A percentile compares a stretch with the other conserved stretches of the same genome.
Evolutionary conservation across 2,888 invertebrate species (phyloP).

Genomic region (Phyllotreta striolata): DNA sequence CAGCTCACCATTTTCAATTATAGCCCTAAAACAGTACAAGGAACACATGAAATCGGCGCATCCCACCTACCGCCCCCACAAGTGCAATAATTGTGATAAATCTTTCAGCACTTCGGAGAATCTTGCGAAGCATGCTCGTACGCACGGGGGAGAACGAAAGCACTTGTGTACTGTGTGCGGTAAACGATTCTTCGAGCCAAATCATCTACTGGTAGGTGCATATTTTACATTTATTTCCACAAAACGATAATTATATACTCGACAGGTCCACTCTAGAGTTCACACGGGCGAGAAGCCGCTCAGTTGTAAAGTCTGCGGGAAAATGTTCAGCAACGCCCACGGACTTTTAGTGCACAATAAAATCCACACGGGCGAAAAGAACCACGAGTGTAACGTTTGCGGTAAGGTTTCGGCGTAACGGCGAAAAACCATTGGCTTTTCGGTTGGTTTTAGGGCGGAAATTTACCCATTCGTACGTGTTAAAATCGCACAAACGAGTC

Average conservation of each 20-base stretch:
- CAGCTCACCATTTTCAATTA: conserved; percentile 28
- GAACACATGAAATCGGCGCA: conserved; percentile 49
- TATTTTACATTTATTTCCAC: not conserved
- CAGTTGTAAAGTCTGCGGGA: conserved; percentile 56
- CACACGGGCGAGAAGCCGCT: conserved; percentile 57
- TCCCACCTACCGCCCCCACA: conserved; percentile 52
- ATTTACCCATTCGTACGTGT: conserved; percentile 57
- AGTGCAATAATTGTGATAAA: conserved; percentile 54
- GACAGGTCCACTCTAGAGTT: conserved; percentile 53
- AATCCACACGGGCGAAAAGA: conserved; percentile 57
- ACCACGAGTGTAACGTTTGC: conserved; percentile 56
- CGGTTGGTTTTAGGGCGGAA: conserved; percentile 48
- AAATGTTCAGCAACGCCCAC: conserved; percentile 54
- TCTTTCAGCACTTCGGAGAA: conserved; percentile 49
- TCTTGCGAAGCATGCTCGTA: conserved; percentile 54
- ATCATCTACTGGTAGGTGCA: conserved; percentile 52
- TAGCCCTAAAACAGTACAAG: conserved; percentile 53
- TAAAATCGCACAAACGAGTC: conserved; percentile 54
- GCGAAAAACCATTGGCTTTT: no score
- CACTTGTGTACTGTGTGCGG: conserved; percentile 56
- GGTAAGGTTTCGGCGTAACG: conserved; percentile 40
- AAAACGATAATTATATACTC: conserved; percentile 2
- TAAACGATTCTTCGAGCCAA: conserved; percentile 55
- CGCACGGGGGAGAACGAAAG: conserved; percentile 54
- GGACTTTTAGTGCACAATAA: conserved; percentile 56